Evolutionary conservation across 2,113 vertebrate genomes (phyloP).

Genomic region (Ivindomyrus marchei): DNA sequence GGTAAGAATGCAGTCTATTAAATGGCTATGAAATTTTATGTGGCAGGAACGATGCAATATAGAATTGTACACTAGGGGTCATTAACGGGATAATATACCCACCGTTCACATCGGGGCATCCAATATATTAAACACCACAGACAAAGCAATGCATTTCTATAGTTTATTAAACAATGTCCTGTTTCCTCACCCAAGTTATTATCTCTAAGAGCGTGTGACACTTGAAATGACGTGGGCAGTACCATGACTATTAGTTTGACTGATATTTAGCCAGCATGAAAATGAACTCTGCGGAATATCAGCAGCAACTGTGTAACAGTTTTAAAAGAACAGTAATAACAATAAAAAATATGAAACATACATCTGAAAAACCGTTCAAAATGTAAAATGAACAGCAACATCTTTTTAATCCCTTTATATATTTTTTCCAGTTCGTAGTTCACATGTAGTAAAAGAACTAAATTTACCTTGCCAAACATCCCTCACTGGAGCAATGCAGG

Average conservation of each 20-base stretch:
- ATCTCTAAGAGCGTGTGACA: slow-evolving; percentile 36
- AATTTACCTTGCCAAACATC: neutral
- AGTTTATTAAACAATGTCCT: slow-evolving; percentile 52
- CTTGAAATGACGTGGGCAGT: neutral
- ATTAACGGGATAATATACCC: neutral
- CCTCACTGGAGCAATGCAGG: neutral
- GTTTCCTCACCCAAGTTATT: slow-evolving; percentile 40
- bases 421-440: slow-evolving; percentile 26
- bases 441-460: neutral
- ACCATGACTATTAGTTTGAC: neutral
- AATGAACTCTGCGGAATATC: slow-evolving; percentile 37
- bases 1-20: neutral
- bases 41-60: neutral
- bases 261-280: slow-evolving; percentile 37
- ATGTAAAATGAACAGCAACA: slow-evolving; percentile 37
- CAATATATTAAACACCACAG: neutral
- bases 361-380: slow-evolving; percentile 26
- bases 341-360: slow-evolving; percentile 28
- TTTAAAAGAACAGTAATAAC: slow-evolving; percentile 25
- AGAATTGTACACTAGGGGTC: neutral
- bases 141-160: slow-evolving; percentile 40
- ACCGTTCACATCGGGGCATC: neutral
- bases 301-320: slow-evolving; percentile 34
- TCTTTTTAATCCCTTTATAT: neutral
- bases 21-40: neutral